Evolutionary conservation across 2,797 vertebrate species (phyloP), one percentile per base, ranked within the genome.

Genomic region (Myotis planiceps): DNA sequence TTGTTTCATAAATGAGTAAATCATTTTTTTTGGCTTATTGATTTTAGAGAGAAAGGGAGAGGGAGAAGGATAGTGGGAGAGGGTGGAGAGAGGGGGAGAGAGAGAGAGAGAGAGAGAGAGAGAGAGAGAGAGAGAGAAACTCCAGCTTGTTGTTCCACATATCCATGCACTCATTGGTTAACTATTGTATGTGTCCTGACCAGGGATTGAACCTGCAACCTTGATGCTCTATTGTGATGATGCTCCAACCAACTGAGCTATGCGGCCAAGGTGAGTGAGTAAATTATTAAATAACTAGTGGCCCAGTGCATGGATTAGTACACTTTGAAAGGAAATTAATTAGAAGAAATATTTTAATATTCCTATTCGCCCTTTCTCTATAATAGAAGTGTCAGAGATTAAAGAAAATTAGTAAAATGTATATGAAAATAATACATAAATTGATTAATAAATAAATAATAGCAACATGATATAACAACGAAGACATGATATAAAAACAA

Each of bases 211-310:
- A 66, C 63, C 63, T 32, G n/a, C 63, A 32, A 66, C 6, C 63
- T 63, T n/a, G 6, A 16, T 63, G 51, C 60, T 60, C 25, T 27
- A 63, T 63, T 63, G 60, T n/a, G 60, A 63, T n/a, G 60, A n/a
- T n/a, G 15, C 60, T 63, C 27, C 29, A n/a, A 63, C 29, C 60
- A 63, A n/a, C 29, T 63, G 29, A 63, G 29, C 6, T 63, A 63
- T 3, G 1, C 1, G 3, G 60, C 60, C 63, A 65, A 32, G 16
- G 16, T 32, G 16, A 32, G 27, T n/a, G 19, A 85, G 25, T 92
- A 14, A 87, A 94, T 85, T 90, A 88, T 21, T 88, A 85, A 80
- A 72, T 65, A 81, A 93, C 12, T 29, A 60, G 25, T 58, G 55
- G 55, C 55, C 55, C 5, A 10, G 25, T 60, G 58, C 25, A 60